Conservation (phyloP, 64 coral and sea anemone species). For the Stichodactyla mertensii region DNA sequence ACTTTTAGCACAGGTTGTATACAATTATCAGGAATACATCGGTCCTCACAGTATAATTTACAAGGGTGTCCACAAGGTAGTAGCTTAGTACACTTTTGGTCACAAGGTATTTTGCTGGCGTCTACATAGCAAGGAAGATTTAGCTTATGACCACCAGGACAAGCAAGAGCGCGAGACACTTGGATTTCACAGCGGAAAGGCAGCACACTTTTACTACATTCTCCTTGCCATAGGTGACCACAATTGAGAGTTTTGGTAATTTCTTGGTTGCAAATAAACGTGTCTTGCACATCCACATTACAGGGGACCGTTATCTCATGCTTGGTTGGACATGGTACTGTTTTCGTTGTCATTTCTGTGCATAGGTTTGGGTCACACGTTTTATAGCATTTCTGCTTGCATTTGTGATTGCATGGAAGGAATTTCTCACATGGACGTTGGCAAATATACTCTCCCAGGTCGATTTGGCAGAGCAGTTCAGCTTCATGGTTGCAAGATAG, state of each 20-base stretch:
- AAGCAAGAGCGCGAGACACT: slow-evolving; percentile 10
- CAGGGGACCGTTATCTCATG: slow-evolving; percentile 29
- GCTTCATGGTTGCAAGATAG: slow-evolving; percentile 54
- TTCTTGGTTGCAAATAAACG: background rate
- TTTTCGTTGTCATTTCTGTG: background rate
- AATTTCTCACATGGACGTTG: slow-evolving; percentile 23
- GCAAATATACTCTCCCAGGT: slow-evolving; percentile 4
- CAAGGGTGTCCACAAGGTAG: slow-evolving; percentile 40
- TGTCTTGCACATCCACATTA: background rate
- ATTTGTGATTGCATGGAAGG: slow-evolving; percentile 43
- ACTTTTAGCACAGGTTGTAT: slow-evolving; percentile 1
- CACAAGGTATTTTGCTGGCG: background rate
- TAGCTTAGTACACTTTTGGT: slow-evolving; percentile 5
- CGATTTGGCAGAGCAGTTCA: slow-evolving; percentile 10
- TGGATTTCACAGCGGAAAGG: slow-evolving; percentile 2
- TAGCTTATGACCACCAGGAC: slow-evolving; percentile 28
- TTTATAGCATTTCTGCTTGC: slow-evolving; percentile 33
- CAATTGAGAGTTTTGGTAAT: background rate
- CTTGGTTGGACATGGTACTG: slow-evolving; percentile 13
- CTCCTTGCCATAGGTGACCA: slow-evolving; percentile 26
- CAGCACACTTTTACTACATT: slow-evolving; percentile 11
- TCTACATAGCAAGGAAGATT: slow-evolving; percentile 9
- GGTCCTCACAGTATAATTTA: slow-evolving; percentile 28
- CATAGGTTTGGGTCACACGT: slow-evolving; percentile 10
- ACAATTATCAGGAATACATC: background rate